Conservation (phyloP, 2,888 invertebrate genomes). For the Phorcus lineatus region DNA sequence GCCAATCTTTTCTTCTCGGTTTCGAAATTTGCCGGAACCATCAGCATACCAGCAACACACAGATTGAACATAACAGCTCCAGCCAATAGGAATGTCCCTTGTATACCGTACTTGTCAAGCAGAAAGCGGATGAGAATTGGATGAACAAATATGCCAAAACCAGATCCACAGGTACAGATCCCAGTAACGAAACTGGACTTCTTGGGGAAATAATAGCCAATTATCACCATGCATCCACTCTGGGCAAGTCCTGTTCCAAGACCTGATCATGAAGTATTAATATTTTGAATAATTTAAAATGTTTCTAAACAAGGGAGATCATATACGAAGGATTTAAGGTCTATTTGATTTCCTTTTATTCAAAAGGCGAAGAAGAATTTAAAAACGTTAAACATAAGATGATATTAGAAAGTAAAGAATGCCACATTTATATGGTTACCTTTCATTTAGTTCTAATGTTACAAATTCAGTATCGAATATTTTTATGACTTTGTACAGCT, state of each 20-base stretch:
- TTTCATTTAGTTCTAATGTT: too few relatives aligned
- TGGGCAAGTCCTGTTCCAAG: background rate
- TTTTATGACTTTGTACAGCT: too few relatives aligned
- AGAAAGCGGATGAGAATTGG: background rate
- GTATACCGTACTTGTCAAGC: background rate
- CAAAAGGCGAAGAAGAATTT: too few relatives aligned
- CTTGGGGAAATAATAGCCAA: background rate
- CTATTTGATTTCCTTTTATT: too few relatives aligned
- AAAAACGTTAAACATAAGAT: too few relatives aligned
- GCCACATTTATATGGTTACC: too few relatives aligned
- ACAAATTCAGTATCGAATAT: too few relatives aligned
- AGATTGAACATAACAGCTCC: background rate
- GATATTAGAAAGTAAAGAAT: too few relatives aligned
- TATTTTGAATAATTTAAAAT: too few relatives aligned
- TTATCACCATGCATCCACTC: background rate
- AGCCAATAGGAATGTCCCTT: background rate
- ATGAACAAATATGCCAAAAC: background rate
- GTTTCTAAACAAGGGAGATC: too few relatives aligned
- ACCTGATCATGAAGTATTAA: background rate
- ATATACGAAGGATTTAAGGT: too few relatives aligned
- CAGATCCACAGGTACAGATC: background rate
- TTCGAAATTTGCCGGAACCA: background rate
- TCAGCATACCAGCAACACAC: background rate
- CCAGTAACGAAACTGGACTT: background rate
- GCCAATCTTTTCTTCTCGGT: background rate